Conservation (phyloP, 2,888 invertebrate species). For the Acanthosoma haemorrhoidale region DNA sequence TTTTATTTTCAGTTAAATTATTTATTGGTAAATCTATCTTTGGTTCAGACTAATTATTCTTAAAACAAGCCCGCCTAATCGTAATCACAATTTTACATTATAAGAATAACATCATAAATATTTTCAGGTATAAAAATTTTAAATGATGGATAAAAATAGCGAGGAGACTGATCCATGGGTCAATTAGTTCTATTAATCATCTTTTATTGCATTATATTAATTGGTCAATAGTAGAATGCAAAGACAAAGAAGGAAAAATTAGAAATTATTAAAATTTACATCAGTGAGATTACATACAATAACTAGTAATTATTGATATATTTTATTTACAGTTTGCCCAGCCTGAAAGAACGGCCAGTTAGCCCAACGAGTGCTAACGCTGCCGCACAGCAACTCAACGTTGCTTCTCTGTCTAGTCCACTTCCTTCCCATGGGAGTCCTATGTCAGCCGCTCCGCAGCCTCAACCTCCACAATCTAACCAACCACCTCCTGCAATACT, state of each 20-base stretch:
- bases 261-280: too few species aligned
- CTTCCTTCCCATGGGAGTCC: conserved; percentile 46
- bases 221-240: neutral
- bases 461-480: conserved; percentile 33
- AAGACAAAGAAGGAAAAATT: neutral
- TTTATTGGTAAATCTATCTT: neutral
- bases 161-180: too few species aligned
- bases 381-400: conserved; percentile 40
- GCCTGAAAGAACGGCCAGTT: conserved; percentile 62
- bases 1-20: neutral
- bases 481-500: conserved; percentile 35
- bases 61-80: too few species aligned
- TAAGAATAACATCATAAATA: too few species aligned
- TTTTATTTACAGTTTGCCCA: conserved; percentile 41
- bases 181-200: too few species aligned
- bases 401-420: conserved; percentile 51
- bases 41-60: neutral
- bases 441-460: conserved; percentile 32
- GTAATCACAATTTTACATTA: too few species aligned
- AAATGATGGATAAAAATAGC: too few species aligned
- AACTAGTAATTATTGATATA: too few species aligned
- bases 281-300: too few species aligned
- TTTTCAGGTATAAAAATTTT: too few species aligned
- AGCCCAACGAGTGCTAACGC: conserved; percentile 53
- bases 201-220: too few species aligned